A percentile compares a stretch with the other conserved stretches of the same genome.
phyloP scores from a whole-genome alignment of 2,113 vertebrate genomes.

The Oriolus oriolus region DNA sequence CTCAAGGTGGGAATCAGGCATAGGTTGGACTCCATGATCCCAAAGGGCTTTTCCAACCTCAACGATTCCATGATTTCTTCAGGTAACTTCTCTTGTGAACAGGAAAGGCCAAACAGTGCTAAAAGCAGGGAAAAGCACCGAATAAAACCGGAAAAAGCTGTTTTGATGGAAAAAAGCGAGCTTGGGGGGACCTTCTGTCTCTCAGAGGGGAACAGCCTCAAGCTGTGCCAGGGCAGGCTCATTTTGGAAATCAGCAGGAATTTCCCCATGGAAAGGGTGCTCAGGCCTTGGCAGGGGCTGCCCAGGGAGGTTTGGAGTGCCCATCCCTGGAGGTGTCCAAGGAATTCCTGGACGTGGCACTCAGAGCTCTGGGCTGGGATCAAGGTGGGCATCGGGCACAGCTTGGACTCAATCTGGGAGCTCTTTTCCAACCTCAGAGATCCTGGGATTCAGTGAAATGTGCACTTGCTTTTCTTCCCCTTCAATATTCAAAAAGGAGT shows the following conservation, averaged over 20 bases:
- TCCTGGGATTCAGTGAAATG: not conserved
- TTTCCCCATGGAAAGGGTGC: not conserved
- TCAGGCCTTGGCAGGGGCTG: not conserved
- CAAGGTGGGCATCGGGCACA: rapidly evolving
- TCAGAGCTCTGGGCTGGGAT: not conserved
- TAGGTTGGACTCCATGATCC: not conserved
- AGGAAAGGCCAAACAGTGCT: too few species aligned
- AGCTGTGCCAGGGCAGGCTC: not conserved
- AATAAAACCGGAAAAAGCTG: too few species aligned
- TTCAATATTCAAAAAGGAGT: not conserved
- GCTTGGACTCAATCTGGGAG: rapidly evolving
- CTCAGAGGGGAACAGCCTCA: too few species aligned
- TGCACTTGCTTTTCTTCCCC: not conserved
- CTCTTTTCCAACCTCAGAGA: not conserved
- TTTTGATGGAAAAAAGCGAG: too few species aligned
- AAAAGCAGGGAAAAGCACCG: too few species aligned
- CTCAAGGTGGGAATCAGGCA: rapidly evolving
- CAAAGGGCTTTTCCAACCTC: too few species aligned
- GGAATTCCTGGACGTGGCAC: not conserved
- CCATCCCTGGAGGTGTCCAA: not conserved
- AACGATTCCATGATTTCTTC: too few species aligned
- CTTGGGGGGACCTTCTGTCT: too few species aligned
- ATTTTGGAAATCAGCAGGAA: not conserved
- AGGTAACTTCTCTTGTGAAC: too few species aligned
- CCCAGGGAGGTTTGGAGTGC: not conserved